These are phyloP conservation scores for Radopholus similis DNA, from an alignment of 1,140 invertebrate species.

Conservation along the genomic window DNA sequence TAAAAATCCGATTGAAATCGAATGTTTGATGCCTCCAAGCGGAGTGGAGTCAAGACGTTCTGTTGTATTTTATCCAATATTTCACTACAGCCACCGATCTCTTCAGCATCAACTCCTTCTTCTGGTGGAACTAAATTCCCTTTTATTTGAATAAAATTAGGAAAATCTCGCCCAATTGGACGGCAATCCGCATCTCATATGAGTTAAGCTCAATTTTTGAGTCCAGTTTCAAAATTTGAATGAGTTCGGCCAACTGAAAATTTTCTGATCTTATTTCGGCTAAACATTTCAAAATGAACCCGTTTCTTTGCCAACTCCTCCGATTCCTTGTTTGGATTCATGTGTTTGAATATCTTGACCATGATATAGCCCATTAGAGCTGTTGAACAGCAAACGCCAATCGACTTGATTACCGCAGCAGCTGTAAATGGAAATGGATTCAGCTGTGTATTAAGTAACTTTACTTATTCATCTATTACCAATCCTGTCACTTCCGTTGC, in stretches of 20 bases:
- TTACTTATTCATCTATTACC: too few relatives aligned
- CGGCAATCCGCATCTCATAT: not conserved
- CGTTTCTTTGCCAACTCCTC: slow-evolving; percentile 18
- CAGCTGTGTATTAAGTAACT: too few relatives aligned
- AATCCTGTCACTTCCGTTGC: too few relatives aligned
- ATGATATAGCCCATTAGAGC: not conserved
- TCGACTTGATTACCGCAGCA: not conserved
- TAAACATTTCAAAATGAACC: slow-evolving; percentile 5
- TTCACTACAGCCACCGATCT: slow-evolving; percentile 9
- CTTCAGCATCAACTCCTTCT: slow-evolving; percentile 5
- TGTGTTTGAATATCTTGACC: not conserved
- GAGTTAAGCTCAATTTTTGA: not conserved
- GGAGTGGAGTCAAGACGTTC: slow-evolving; percentile 15
- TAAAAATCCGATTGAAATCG: slow-evolving; percentile 9
- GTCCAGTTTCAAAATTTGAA: slow-evolving; percentile 8
- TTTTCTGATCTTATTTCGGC: not conserved
- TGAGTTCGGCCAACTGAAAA: slow-evolving; percentile 16
- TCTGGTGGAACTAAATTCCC: not conserved
- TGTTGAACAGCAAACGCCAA: not conserved
- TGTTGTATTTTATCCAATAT: slow-evolving; percentile 8
- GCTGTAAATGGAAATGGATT: too few relatives aligned
- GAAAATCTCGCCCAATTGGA: not conserved
- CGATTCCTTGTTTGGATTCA: slow-evolving; percentile 11
- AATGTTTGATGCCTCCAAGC: slow-evolving; percentile 9
- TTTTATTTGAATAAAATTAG: not conserved